Evolutionary conservation across 2,797 vertebrate genomes (phyloP).

Genomic region (Borostomias antarcticus): DNA sequence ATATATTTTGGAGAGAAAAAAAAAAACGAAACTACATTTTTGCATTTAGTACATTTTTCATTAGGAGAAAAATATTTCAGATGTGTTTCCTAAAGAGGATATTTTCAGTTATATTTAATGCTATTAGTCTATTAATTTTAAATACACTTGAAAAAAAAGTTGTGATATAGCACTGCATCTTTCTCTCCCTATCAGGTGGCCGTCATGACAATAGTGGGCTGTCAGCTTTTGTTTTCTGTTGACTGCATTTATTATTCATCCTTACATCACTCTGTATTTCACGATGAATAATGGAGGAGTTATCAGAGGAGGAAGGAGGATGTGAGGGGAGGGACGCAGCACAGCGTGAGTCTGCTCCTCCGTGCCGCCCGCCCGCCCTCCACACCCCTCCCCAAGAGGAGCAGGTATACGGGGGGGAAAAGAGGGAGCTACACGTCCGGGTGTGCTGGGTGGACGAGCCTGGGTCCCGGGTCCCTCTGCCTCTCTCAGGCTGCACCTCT

Average conservation of each 20-base stretch:
- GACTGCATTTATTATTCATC: conserved; percentile 84
- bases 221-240: conserved; percentile 79
- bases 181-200: conserved; percentile 63
- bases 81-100: not conserved
- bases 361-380: conserved; percentile 61
- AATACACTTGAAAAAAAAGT: not conserved
- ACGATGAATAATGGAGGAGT: conserved; percentile 84
- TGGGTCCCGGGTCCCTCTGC: not conserved
- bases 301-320: conserved; percentile 75
- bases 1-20: no score
- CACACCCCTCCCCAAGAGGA: conserved; percentile 59
- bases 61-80: not conserved
- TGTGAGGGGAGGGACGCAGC: conserved; percentile 65
- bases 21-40: not conserved
- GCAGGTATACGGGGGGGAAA: conserved; percentile 51
- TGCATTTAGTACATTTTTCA: not conserved
- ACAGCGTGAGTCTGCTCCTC: conserved; percentile 75
- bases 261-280: conserved; percentile 81
- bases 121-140: not conserved
- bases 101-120: conserved; percentile 9
- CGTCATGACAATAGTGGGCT: conserved; percentile 61
- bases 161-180: not conserved
- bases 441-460: conserved; percentile 56
- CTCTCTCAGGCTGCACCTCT: not conserved
- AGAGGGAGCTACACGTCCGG: conserved; percentile 39